Base-by-base conservation (phyloP, 2,888 invertebrate genomes). In the Micoletzkya japonica region DNA sequence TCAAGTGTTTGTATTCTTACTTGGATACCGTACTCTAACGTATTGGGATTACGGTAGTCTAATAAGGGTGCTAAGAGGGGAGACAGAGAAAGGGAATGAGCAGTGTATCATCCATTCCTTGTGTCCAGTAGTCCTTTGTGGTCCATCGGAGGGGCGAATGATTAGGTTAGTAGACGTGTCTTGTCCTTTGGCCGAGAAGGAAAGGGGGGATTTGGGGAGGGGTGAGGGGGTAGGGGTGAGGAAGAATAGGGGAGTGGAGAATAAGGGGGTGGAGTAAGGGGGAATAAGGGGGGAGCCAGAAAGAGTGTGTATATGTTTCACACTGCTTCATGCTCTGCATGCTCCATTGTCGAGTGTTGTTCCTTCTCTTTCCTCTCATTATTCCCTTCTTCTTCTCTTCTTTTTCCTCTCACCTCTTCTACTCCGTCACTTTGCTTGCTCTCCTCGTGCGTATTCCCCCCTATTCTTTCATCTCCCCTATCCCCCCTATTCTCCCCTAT, bases 1-100 rank as follows among this genome's bases (percentile, higher is more conserved):
- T 58, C 59, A 59, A 39, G 37, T 39, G 44, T 59, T 59, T 39
- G 37, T 39, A 39, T 59, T 37, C 44, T 59, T 30, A n/a, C 34
- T 34, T 57, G 14, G 34, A 57, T 7, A 57, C 30, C n/a, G 14
- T n/a, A 4, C 0, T 57, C 32, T 57, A 30, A 34, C 26, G 37
- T 26, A n/a, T n/a, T n/a, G n/a, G 17, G 59, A 39, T 59, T 39
- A 59, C 20, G 44, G 59, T 14, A 37, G 28, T 10, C 59, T 37
- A 39, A 30, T 39, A 39, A 59, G 10, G 4, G 28, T 1, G 39
- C 17, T 2, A 26, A 59, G 30, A 28, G 26, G 39, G 44, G 59
- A 59, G 39, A 59, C n/a, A 7, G 30, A 2, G 57, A 57, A 24
- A 3, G 24, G 34, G 0, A n/a, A n/a, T n/a, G n/a, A n/a, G n/a